Percentiles rank a stretch among this genome's conserved stretches.
Evolutionary conservation across 2,113 vertebrate genomes (phyloP).

Genomic region (Chaetorhynchus papuensis): DNA sequence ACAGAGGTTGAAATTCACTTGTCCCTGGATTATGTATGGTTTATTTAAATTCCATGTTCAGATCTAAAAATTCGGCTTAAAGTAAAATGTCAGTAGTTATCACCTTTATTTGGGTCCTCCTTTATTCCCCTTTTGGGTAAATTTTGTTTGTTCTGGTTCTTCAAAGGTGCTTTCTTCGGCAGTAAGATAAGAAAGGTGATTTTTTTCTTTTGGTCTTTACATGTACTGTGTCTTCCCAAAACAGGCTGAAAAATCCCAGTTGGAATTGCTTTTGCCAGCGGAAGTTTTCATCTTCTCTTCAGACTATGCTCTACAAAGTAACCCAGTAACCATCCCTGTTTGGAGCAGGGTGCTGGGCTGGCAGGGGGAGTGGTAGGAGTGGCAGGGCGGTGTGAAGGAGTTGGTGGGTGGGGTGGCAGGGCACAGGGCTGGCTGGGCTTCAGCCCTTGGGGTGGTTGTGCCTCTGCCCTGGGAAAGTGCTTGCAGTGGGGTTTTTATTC

Average conservation of each 20-base stretch:
- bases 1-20: not conserved
- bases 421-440: not conserved
- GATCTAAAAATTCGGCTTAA: not conserved
- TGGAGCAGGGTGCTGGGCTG: not conserved
- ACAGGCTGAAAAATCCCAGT: not conserved
- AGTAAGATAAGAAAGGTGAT: not conserved
- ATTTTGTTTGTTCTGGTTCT: conserved; percentile 1
- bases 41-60: not conserved
- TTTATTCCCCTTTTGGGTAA: not conserved
- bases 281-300: not conserved
- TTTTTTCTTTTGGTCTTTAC: not conserved
- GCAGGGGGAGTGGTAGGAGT: not conserved
- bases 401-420: not conserved
- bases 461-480: not conserved
- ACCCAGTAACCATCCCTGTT: not conserved
- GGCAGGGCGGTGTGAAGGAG: not conserved
- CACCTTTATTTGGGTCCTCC: not conserved
- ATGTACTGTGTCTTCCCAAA: not conserved
- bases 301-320: not conserved
- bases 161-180: not conserved
- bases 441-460: not conserved
- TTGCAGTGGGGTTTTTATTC: not conserved
- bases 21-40: not conserved
- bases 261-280: not conserved
- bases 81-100: not conserved